phyloP scores from a whole-genome alignment of 2,888 invertebrate genomes.

The Tanypteryx hageni region DNA sequence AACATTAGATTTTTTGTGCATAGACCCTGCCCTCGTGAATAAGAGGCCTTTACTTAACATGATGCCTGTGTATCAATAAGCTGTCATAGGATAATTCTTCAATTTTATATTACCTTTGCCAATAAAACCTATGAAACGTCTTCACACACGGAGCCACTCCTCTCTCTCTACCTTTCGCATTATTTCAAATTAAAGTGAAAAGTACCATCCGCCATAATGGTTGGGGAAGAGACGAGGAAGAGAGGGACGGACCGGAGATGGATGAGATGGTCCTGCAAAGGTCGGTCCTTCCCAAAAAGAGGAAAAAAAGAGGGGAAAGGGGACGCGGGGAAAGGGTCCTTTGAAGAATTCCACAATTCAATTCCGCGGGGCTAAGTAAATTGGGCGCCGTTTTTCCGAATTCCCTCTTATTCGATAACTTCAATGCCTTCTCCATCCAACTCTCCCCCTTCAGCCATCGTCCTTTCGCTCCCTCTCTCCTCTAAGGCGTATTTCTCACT shows the following conservation, averaged over 20 bases:
- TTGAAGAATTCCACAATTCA: conserved; percentile 63
- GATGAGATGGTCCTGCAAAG: conserved; percentile 39
- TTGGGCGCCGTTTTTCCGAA: conserved; percentile 58
- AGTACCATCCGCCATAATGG: neutral
- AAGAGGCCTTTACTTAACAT: too few species aligned
- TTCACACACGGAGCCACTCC: neutral
- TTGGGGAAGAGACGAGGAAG: too few species aligned
- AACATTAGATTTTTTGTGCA: too few species aligned
- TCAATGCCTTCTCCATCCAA: neutral
- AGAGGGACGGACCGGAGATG: too few species aligned
- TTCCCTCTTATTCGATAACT: conserved; percentile 60
- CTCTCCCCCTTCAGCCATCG: neutral
- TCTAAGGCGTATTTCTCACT: neutral
- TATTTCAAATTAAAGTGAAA: neutral
- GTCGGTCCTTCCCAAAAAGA: neutral
- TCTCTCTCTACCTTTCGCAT: neutral
- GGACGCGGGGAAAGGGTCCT: conserved; percentile 14
- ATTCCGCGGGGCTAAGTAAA: conserved; percentile 62
- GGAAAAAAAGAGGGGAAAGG: conserved; percentile 14
- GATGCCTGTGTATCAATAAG: too few species aligned
- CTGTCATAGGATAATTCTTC: too few species aligned
- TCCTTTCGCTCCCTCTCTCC: too few species aligned
- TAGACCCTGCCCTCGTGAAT: too few species aligned
- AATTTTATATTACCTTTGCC: too few species aligned
- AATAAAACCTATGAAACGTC: too few species aligned